Base-by-base conservation (phyloP, 2,797 vertebrate genomes). In the Oryzias dopingdopingensis region DNA sequence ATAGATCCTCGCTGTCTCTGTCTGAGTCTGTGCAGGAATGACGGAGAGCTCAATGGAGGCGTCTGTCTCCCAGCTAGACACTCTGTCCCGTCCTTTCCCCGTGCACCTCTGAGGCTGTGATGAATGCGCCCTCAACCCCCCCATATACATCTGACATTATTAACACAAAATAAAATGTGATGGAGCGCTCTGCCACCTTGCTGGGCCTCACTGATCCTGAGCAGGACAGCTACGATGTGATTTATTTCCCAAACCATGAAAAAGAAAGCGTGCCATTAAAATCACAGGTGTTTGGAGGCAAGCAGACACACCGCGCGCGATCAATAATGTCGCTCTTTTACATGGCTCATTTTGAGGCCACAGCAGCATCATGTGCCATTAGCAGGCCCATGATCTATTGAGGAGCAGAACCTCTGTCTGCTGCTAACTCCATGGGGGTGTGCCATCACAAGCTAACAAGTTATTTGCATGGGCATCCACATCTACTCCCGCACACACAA, bases 271-370 rank as follows among this genome's bases (percentile, higher is more conserved):
- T 79, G 83, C 83, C 84, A 81, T 91, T 90, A 91, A 89, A 88
- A 88, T 85, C 85, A 72, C 88, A 91, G 91, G 89, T 86, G 88
- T 88, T 86, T 81, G 81, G 81, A 81, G 83, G 84, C 84, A 79
- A 76, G 77, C 71, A 70, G 75, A 62, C 87, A 77, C 80, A 49
- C 71, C 13, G 56, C 72, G 78, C 76, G 14, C 75, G 75, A 92
- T 92, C 89, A 76, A 93, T 93, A 92, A 90, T 81, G 86, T 88
- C 79, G 78, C 76, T 83, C 84, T 89, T 88, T 91, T 89, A 90
- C 87, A 83, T 68, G 72, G 76, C 82, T 84, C 81, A 83, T 83
- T 88, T 87, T 89, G 73, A 90, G 85, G 82, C 86, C 62, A 68
- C 75, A 3, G 72, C 81, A 43, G 80, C 85, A 89, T 91, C 88